These are phyloP conservation scores for Pyrocephalus nanus DNA, from an alignment of 2,797 vertebrate genomes.

Conservation along the genomic window DNA sequence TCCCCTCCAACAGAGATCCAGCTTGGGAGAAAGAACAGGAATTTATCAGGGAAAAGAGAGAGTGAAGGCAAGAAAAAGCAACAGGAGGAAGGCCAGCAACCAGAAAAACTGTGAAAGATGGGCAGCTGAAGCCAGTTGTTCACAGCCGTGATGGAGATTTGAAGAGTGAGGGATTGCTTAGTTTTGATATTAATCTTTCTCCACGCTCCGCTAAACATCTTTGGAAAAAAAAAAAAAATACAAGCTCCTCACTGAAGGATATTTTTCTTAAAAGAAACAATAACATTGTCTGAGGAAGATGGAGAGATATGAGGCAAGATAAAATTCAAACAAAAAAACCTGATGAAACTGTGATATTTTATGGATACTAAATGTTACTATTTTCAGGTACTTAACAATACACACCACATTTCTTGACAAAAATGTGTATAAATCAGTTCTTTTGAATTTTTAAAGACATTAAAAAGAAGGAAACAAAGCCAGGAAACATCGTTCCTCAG, in stretches of 20 bases:
- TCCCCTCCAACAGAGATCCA: background rate
- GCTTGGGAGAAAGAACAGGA: background rate
- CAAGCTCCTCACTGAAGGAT: background rate
- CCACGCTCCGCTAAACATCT: background rate
- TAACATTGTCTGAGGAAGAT: background rate
- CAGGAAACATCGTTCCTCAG: background rate
- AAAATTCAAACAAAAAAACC: background rate
- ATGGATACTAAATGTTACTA: background rate
- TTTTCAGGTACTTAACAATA: background rate
- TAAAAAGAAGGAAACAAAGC: background rate
- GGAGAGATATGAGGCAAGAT: background rate
- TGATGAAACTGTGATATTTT: background rate
- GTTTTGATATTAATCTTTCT: background rate
- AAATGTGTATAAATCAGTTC: background rate
- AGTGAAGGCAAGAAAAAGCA: background rate
- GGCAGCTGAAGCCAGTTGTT: background rate
- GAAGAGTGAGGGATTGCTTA: rapidly evolving
- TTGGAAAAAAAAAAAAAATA: background rate
- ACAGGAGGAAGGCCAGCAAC: background rate
- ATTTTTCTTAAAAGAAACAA: background rate
- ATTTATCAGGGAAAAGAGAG: background rate
- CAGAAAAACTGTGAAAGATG: background rate
- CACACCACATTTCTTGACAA: background rate
- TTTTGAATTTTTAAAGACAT: background rate
- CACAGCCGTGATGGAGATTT: background rate